Base-by-base conservation (phyloP, 64 coral and sea anemone species). In the Porites australiensis region DNA sequence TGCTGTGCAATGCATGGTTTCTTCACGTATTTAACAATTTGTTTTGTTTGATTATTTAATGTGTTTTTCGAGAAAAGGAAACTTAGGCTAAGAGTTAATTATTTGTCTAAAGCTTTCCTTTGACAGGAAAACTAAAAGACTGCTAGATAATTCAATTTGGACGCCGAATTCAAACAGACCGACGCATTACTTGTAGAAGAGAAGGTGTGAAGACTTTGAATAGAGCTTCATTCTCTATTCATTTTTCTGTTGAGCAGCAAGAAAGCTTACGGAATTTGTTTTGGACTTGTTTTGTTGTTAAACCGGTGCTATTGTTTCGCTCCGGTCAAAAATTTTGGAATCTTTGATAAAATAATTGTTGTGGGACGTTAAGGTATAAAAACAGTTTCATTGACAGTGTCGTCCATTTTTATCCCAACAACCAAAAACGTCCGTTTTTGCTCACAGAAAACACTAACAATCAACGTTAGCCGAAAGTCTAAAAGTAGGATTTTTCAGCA, bases 71-170 rank as follows among this genome's bases (percentile, higher is more conserved):
- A 15, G 63, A 67, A 84, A 50, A 65, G 27, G 47, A 84, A 83
- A 84, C 19, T n/a, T 46, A 22, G 16, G 4, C 2, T n/a, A 51
- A 68, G 62, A 65, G 18, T 64, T 21, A 2, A n/a, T 18, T 84
- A 21, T 84, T 70, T 52, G 45, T 47, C 44, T 50, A 22, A 47
- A 46, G 62, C 61, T 84, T 68, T 68, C 45, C 16, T 10, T 68
- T 70, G 19, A 23, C 81, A 65, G 62, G 46, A 44, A 50, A 84
- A 66, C 8, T 5, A 57, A 57, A 84, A 68, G 44, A 8, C 18
- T 68, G 19, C n/a, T n/a, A 68, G 47, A 84, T 70, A 84, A 84
- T 67, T 68, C 68, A 66, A 84, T 84, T 84, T 84, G 79, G 81
- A 51, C 61, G 15, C 19, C 50, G 37, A 49, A 49, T 48, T 83